Evolutionary conservation across 2,888 invertebrate species (phyloP).

Genomic region (Drosophila hamatofila): DNA sequence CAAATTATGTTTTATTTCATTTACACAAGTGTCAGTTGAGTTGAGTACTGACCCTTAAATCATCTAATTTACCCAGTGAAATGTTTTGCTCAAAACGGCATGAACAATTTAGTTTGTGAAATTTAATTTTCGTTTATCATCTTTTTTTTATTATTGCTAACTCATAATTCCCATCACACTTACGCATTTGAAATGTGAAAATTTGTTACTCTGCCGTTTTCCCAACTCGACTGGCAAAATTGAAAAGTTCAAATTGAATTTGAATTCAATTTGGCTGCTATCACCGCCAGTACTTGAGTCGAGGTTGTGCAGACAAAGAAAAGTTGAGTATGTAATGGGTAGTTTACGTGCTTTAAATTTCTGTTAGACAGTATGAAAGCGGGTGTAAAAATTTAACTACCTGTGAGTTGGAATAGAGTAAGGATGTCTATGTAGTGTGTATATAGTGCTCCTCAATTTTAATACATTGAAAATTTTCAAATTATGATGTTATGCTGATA

Average conservation of each 20-base stretch:
- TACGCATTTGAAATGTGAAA: constrained; percentile 71
- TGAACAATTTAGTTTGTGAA: constrained; percentile 77
- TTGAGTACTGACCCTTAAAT: not conserved
- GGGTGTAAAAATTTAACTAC: not conserved
- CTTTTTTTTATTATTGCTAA: constrained; percentile 35
- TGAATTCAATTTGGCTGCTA: constrained; percentile 84
- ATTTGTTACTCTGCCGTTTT: constrained; percentile 33
- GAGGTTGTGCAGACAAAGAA: constrained; percentile 43
- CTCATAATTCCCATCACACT: constrained; percentile 76
- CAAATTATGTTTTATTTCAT: constrained; percentile 73
- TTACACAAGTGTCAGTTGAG: constrained; percentile 46
- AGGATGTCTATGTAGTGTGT: not conserved
- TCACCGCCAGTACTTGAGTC: constrained; percentile 42
- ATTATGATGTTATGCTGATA: not conserved
- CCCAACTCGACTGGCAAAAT: constrained; percentile 67
- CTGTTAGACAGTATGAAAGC: not conserved
- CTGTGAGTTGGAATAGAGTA: not conserved
- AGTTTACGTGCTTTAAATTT: constrained; percentile 45
- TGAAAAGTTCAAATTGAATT: constrained; percentile 85
- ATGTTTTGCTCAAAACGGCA: constrained; percentile 74
- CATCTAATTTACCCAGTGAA: constrained; percentile 32
- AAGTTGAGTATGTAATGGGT: constrained; percentile 69
- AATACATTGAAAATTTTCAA: not conserved
- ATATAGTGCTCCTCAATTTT: not conserved
- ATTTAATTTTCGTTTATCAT: constrained; percentile 66